Percentiles rank a stretch among this genome's conserved stretches.
These are phyloP conservation scores for Pollenia angustigena DNA, from an alignment of 2,888 invertebrate genomes.

Conservation along the genomic window DNA sequence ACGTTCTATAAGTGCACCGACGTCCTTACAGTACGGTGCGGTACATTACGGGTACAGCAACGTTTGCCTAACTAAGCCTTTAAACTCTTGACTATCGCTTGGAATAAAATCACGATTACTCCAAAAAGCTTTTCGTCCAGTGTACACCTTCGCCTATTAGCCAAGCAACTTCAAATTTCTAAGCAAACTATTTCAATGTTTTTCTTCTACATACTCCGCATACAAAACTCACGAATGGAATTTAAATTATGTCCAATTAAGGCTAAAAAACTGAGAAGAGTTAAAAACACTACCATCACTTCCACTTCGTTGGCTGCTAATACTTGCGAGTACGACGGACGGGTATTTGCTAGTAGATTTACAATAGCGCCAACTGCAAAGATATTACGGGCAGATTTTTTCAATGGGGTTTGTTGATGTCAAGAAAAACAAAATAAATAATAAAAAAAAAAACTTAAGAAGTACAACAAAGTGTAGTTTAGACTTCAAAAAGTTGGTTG, in stretches of 20 bases:
- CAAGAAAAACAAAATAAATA: background rate
- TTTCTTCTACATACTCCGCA: constrained; percentile 52
- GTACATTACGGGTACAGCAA: too few relatives aligned
- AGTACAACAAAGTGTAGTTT: constrained; percentile 46
- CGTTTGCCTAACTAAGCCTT: too few relatives aligned
- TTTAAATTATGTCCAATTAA: constrained; percentile 83
- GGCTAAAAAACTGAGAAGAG: constrained; percentile 72
- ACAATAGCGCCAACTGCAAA: constrained; percentile 58
- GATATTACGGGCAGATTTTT: constrained; percentile 23
- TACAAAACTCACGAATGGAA: constrained; percentile 81
- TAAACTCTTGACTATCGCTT: background rate
- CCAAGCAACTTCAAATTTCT: constrained; percentile 51
- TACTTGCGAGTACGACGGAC: constrained; percentile 5
- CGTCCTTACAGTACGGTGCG: too few relatives aligned
- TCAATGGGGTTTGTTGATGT: constrained; percentile 7
- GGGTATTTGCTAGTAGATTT: constrained; percentile 45
- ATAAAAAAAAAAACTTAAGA: constrained; percentile 18
- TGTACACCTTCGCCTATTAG: constrained; percentile 47
- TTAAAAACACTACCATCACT: constrained; percentile 72
- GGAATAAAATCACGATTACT: background rate
- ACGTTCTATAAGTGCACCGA: too few relatives aligned
- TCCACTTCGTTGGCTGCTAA: constrained; percentile 26
- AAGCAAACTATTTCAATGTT: constrained; percentile 57
- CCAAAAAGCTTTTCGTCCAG: background rate
- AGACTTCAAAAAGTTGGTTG: constrained; percentile 57